Percentiles rank a stretch among this genome's conserved stretches.
Evolutionary conservation across 23 tunicate species (phyloP).

Genomic region (Halocynthia roretzi): DNA sequence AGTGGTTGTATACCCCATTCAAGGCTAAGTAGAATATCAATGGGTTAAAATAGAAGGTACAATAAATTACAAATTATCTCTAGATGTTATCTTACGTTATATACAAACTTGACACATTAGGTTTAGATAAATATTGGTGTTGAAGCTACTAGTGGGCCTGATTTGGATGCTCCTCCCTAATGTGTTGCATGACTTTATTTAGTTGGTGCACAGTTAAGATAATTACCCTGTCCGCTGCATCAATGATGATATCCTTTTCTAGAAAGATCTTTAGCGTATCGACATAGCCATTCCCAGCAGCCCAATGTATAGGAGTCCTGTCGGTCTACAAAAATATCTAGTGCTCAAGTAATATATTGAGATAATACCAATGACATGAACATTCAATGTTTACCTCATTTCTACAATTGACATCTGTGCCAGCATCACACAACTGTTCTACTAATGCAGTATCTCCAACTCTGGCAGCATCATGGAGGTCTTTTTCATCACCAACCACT

Average conservation of each 20-base stretch:
- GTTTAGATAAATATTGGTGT: too few relatives aligned
- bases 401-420: constrained; percentile 63
- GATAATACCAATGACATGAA: not conserved
- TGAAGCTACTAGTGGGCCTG: too few relatives aligned
- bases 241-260: constrained; percentile 76
- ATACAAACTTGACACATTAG: too few relatives aligned
- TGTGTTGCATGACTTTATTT: too few relatives aligned
- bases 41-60: too few relatives aligned
- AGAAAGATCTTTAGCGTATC: constrained; percentile 44
- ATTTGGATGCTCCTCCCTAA: too few relatives aligned
- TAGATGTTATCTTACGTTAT: too few relatives aligned
- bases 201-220: too few relatives aligned
- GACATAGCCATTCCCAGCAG: constrained; percentile 82
- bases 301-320: constrained; percentile 89
- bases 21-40: too few relatives aligned
- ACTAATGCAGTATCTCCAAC: constrained; percentile 48
- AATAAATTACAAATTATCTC: too few relatives aligned
- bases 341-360: not conserved
- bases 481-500: constrained; percentile 80
- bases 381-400: constrained; percentile 23
- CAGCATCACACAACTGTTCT: constrained; percentile 37
- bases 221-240: constrained; percentile 62
- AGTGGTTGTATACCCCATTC: not conserved
- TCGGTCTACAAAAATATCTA: constrained; percentile 31
- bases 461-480: constrained; percentile 75